Percentiles rank a stretch among this genome's conserved stretches.
phyloP scores from a whole-genome alignment of 2,113 vertebrate genomes.

The Caretta caretta region DNA sequence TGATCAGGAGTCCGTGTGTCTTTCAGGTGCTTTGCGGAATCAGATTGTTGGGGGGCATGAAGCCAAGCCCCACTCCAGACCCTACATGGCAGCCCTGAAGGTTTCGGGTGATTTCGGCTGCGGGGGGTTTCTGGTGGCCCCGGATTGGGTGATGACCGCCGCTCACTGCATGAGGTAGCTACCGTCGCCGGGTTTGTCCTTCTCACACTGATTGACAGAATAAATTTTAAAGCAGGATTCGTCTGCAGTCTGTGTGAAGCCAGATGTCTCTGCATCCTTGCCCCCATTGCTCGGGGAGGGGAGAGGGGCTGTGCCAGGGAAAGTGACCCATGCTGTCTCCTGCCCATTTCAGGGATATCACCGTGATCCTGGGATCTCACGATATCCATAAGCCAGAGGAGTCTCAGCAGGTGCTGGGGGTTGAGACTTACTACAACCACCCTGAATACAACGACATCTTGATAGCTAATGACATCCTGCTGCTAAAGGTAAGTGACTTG shows the following conservation, averaged over 20 bases:
- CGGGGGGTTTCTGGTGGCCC: conserved; percentile 68
- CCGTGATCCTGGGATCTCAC: conserved; percentile 68
- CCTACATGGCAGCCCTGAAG: conserved; percentile 62
- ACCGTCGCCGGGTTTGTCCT: accelerated
- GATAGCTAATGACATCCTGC: neutral
- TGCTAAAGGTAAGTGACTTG: conserved; percentile 57
- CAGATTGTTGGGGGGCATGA: conserved; percentile 58
- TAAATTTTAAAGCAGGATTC: neutral
- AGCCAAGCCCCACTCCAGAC: conserved; percentile 64
- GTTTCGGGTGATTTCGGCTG: accelerated
- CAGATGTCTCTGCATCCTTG: neutral
- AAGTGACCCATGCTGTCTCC: neutral
- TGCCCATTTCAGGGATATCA: neutral
- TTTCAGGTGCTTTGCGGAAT: conserved; percentile 29
- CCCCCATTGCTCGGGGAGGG: neutral
- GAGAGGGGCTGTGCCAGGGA: neutral
- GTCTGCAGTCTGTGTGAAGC: neutral
- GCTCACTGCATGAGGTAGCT: conserved; percentile 71
- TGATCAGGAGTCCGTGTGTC: neutral
- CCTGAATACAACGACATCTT: accelerated
- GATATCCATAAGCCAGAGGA: neutral
- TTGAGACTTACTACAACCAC: conserved; percentile 29
- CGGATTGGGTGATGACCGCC: conserved; percentile 67
- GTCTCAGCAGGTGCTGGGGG: conserved; percentile 52
- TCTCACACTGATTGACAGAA: neutral